Conservation (phyloP, 23 tunicate genomes). For the Halocynthia aurantium region DNA sequence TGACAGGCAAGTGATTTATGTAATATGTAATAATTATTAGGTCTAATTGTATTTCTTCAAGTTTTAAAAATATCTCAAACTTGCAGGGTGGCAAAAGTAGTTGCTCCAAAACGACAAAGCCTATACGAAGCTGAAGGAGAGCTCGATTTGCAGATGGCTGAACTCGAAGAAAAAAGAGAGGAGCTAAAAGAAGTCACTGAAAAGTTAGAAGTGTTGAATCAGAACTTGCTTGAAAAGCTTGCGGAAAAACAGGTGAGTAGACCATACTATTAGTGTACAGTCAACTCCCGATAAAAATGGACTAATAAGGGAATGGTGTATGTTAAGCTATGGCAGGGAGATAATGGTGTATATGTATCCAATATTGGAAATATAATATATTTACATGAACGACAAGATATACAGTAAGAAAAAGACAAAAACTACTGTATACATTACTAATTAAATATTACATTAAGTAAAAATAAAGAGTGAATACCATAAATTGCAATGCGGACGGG, state of each 20-base stretch:
- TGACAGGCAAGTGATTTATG: conserved; percentile 46
- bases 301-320: not conserved
- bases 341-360: too few relatives aligned
- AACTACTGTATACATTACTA: too few relatives aligned
- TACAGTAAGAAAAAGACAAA: too few relatives aligned
- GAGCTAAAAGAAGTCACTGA: conserved; percentile 69
- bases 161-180: conserved; percentile 54
- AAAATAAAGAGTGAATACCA: too few relatives aligned
- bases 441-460: too few relatives aligned
- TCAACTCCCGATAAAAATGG: not conserved
- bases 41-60: not conserved
- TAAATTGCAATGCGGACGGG: too few relatives aligned
- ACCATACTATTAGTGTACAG: too few relatives aligned
- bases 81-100: conserved; percentile 80
- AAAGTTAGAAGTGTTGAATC: conserved; percentile 51
- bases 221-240: conserved; percentile 60
- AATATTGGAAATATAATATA: not conserved
- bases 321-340: not conserved
- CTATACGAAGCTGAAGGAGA: conserved; percentile 62
- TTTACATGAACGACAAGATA: too few relatives aligned
- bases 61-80: not conserved
- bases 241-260: conserved; percentile 37
- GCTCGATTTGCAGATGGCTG: conserved; percentile 40
- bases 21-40: not conserved
- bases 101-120: conserved; percentile 74